Base-by-base conservation (phyloP, 2,113 vertebrate genomes). In the Boulengeromyrus knoepffleri region DNA sequence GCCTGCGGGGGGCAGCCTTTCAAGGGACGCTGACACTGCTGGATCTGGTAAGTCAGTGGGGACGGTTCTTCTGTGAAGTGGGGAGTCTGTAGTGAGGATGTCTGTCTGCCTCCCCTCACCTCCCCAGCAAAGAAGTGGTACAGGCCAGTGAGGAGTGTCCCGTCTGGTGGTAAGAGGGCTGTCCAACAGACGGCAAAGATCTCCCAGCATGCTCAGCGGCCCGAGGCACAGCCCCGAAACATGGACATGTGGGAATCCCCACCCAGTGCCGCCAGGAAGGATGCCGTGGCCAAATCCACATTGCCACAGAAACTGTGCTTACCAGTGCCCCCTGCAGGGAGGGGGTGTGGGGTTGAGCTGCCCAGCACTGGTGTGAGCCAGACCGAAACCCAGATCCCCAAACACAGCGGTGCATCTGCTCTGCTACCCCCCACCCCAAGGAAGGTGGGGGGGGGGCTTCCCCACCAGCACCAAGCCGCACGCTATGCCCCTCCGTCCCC, bases 141-240 rank as follows among this genome's bases (percentile, higher is more conserved):
- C 6, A 27, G 70, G 49, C 56, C 6, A 17, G 39, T 39, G 2
- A 89, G 89, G 77, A 47, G 12, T 21, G 88, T 90, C 1, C 88
- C 92, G 90, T 83, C 58, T 10, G 46, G 89, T 5, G 93, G 94
- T 50, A 91, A 94, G 92, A 93, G 87, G 90, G 90, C 92, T 90
- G 89, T 97, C 49, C 94, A 96, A 1, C 91, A 97, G n/a, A 95
- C 92, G 0, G 36, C 97, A n/a, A 91, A 91, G 0, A 87, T 88
- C 0, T 88, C 96, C 70, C 95, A 96, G 88, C 93, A 90, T 5
- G 31, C 88, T 21, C 90, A 85, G 53, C 70, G 53, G 84, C 46
- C 7, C 0, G 94, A 94, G 21, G 39, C 74, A 0, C 90, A 52
- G 74, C 90, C 93, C 70, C 89, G 92, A 87, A 94, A 95, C 6